These are phyloP conservation scores for Tapirus indicus DNA, from an alignment of 2,797 vertebrate genomes.

Conservation along the genomic window DNA sequence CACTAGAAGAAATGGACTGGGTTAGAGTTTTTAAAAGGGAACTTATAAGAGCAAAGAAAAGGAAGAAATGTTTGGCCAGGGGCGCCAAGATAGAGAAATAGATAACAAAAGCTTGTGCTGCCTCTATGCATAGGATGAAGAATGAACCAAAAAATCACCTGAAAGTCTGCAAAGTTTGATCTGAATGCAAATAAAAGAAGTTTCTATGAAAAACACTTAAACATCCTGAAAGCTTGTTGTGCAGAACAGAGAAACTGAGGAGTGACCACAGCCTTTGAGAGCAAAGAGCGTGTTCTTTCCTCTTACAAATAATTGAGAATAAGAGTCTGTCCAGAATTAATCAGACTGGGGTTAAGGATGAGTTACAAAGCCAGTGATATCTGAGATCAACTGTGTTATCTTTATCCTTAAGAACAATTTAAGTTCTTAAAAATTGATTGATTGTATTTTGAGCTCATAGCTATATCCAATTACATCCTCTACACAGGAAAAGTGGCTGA, in stretches of 20 bases:
- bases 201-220: slow-evolving; percentile 35
- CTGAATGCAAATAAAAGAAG: not conserved
- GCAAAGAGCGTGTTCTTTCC: slow-evolving; percentile 23
- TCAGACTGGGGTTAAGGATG: slow-evolving; percentile 47
- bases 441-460: slow-evolving; percentile 29
- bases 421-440: slow-evolving; percentile 51
- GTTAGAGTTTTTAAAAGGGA: not conserved
- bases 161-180: not conserved
- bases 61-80: not conserved
- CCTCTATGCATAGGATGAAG: not conserved
- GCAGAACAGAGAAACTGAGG: not conserved
- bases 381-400: slow-evolving; percentile 56
- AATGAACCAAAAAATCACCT: not conserved
- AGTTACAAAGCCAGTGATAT: slow-evolving; percentile 60
- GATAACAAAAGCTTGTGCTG: not conserved
- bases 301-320: slow-evolving; percentile 35
- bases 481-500: slow-evolving; percentile 49
- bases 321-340: slow-evolving; percentile 58
- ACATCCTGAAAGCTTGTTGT: not conserved
- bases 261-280: not conserved
- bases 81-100: not conserved
- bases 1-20: not conserved
- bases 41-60: not conserved
- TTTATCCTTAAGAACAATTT: slow-evolving; percentile 68
- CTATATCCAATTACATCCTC: slow-evolving; percentile 43